phyloP scores from a whole-genome alignment of 1,140 invertebrate species.

The Philotrypesis tridentata region DNA sequence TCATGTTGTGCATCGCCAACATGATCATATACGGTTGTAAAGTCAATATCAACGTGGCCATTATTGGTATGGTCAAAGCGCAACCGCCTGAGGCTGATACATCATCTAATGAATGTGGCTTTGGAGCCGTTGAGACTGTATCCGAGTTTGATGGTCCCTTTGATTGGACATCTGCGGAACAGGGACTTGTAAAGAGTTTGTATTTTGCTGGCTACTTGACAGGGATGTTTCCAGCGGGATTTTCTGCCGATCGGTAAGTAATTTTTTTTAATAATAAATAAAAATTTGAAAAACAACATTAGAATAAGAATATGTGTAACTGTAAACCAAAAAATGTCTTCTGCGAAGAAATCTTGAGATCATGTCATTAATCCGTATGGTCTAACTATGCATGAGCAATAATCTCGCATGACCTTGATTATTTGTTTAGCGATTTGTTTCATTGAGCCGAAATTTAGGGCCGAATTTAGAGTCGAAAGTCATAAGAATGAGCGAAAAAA shows the following conservation, averaged over 20 bases:
- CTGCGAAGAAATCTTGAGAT: too few species aligned
- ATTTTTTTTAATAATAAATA: too few species aligned
- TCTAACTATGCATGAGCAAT: not conserved
- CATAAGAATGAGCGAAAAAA: not conserved
- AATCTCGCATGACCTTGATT: not conserved
- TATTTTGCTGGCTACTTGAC: conserved; percentile 93
- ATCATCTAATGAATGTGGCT: not conserved
- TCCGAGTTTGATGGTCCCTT: conserved; percentile 80
- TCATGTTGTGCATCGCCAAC: conserved; percentile 72
- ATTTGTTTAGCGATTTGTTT: not conserved
- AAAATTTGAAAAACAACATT: too few species aligned
- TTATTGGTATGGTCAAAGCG: conserved; percentile 90
- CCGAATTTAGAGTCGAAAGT: too few species aligned
- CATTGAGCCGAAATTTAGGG: not conserved
- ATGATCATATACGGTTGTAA: conserved; percentile 89
- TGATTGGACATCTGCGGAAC: conserved; percentile 78
- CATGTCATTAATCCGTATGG: too few species aligned
- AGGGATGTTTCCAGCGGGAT: conserved; percentile 78
- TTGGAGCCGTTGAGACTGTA: not conserved
- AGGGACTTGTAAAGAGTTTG: conserved; percentile 83
- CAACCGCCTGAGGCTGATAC: conserved; percentile 68
- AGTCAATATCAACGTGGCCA: conserved; percentile 88
- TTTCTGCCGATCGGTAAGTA: conserved; percentile 73
- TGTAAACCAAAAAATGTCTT: too few species aligned
- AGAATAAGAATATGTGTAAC: too few species aligned